A percentile compares a stretch with the other conserved stretches of the same genome.
Evolutionary conservation across 2,797 vertebrate genomes (phyloP).

Genomic region (Chiroxiphia lanceolata): DNA sequence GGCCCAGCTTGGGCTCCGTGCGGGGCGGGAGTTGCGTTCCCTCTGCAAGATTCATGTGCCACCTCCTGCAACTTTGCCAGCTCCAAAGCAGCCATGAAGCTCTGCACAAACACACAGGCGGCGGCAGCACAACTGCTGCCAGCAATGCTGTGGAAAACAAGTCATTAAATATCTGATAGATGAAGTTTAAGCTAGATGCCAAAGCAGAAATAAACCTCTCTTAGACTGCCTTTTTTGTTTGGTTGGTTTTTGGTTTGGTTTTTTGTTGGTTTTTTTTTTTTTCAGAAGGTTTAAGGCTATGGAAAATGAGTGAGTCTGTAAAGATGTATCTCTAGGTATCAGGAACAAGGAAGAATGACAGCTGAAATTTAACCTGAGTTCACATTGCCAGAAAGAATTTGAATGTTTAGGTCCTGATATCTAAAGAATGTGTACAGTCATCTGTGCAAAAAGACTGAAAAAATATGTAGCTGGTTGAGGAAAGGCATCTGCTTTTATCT

Average conservation of each 20-base stretch:
- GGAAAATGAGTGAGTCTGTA: background rate
- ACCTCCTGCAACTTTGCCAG: background rate
- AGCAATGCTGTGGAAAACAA: background rate
- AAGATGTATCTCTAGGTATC: background rate
- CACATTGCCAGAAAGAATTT: background rate
- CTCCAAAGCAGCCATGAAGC: background rate
- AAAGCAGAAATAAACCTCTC: background rate
- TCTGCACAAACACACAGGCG: background rate
- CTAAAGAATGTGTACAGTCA: background rate
- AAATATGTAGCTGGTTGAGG: background rate
- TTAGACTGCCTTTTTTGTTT: background rate
- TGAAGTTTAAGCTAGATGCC: background rate
- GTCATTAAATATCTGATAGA: background rate
- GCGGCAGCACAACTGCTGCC: background rate
- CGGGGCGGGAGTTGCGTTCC: background rate
- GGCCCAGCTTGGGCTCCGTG: background rate
- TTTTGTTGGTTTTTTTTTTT: too few species aligned
- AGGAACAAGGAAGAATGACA: background rate
- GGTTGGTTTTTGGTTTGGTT: background rate
- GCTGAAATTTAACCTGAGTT: constrained; percentile 7
- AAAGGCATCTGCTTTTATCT: constrained; percentile 20
- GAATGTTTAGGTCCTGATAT: background rate
- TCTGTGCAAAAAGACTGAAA: background rate
- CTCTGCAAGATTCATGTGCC: fast-evolving
- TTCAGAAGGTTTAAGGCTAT: background rate